Evolutionary conservation across 2,888 invertebrate species (phyloP), one percentile per base, ranked within the genome.

Genomic region (Orthonychiurus folsomi): DNA sequence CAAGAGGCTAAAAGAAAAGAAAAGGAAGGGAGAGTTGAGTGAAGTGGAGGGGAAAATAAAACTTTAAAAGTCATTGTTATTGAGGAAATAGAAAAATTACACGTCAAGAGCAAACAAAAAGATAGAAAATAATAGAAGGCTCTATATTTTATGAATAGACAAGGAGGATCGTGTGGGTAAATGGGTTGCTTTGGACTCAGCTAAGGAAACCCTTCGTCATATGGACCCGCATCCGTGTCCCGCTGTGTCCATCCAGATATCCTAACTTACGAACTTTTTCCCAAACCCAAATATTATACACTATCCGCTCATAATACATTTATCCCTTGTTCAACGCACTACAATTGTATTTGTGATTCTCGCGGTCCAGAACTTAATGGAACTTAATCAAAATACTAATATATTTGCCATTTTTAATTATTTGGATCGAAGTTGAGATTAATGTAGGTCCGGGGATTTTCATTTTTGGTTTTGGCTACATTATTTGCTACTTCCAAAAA

Each of bases 41-140:
- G 47, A 3, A 50, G 18, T 47, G 27, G 25, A 53, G 2, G 26
- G 27, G 60, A 28, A 18, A 56, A 63, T 56, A 65, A 63, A 63
- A 66, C 62, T 68, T 68, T 66, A 65, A 66, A 68, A 68, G 65
- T 68, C 68, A 66, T 68, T 68, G 68, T 68, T 66, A 64, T 64
- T 63, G 64, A 65, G 66, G 66, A 67, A 67, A 65, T 67, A 64
- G 67, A 69, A 69, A 69, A 69, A 69, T 69, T 66, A 67, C 67
- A 65, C 50, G 69, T 69, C 69, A 67, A 67, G 65, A 56, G 65
- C 67, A 69, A 69, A 69, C 69, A 69, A 69, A 65, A 64, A 59
- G 64, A 57, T 56, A 66, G 67, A 64, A 65, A 37, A 63, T 65
- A 65, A 67, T 65, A 64, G 65, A 50, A 62, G 56, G 59, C 63